A percentile compares a stretch with the other conserved stretches of the same genome.
Conservation (phyloP, 2,113 vertebrate genomes). For the Lagenorhynchus albirostris region DNA sequence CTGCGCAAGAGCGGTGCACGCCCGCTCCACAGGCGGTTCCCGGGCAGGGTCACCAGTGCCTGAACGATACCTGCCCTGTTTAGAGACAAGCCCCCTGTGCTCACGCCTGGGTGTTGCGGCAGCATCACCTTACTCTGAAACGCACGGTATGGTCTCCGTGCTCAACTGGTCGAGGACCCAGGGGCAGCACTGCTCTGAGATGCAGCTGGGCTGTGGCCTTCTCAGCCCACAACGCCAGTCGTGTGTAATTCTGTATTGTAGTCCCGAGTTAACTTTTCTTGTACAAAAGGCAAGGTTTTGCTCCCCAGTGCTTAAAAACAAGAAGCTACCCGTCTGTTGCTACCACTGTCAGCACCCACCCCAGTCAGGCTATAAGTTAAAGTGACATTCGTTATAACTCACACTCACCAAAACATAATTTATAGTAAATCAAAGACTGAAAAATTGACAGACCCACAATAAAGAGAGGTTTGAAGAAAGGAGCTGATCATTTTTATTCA, state of each 20-base stretch:
- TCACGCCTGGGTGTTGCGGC: fast-evolving
- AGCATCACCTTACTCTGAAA: not conserved
- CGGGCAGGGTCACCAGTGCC: not conserved
- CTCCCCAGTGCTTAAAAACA: not conserved
- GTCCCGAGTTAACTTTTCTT: not conserved
- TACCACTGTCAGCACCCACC: not conserved
- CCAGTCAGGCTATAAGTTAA: not conserved
- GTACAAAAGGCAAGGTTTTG: not conserved
- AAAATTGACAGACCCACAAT: not conserved
- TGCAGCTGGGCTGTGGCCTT: not conserved
- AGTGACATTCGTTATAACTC: not conserved
- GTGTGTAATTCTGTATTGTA: not conserved
- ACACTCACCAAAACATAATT: not conserved
- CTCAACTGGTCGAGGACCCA: not conserved
- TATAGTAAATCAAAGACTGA: not conserved
- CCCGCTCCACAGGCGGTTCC: not conserved
- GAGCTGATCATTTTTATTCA: not conserved
- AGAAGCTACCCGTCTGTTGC: not conserved
- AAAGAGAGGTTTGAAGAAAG: not conserved
- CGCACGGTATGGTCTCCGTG: not conserved
- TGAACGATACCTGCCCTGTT: not conserved
- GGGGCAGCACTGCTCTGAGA: not conserved
- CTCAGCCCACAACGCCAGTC: not conserved
- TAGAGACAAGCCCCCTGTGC: not conserved
- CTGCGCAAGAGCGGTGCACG: fast-evolving